Base-by-base conservation (phyloP, 2,888 invertebrate genomes). In the Latrodectus elegans region DNA sequence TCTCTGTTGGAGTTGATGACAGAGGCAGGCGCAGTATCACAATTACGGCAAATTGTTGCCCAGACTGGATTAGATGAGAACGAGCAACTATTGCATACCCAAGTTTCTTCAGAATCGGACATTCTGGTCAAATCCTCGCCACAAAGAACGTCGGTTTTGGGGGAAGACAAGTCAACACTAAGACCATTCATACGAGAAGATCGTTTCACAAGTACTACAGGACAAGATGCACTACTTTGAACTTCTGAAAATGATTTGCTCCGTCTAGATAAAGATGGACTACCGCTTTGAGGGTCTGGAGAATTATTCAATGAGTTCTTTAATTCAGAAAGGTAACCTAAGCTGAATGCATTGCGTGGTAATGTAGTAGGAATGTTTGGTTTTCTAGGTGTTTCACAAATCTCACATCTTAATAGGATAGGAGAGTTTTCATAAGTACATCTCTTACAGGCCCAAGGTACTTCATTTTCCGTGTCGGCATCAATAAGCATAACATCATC, bases 11-110 rank as follows among this genome's bases (percentile, higher is more conserved):
- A 78, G 60, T 84, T 84, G 8, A 76, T 82, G 17, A 75, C 86
- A 64, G 85, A 64, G 55, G 78, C 75, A 26, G 79, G 60, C 14
- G 87, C 88, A 67, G 95, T 95, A 91, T 95, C 95, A 92, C 97
- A 97, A 90, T 96, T 96, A 93, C 96, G 96, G 92, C 97, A 97
- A 90, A 94, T 94, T 74, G 95, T 95, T 89, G 95, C 95, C 94
- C 95, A 95, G 91, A 96, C 94, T 89, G 95, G 95, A 93, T 97
- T 96, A 92, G 96, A 96, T 89, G 96, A 95, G 93, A 96, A 97
- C 92, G 96, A 96, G 92, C 97, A 97, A 92, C 96, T 95, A 87
- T 94, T 94, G 93, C 97, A 97, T 90, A 96, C 96, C 97, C 97
- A 97, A 6, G 84, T 81, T 64, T 88, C 88, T 74, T 84, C 88